Conservation (phyloP, 2,888 invertebrate species). For the Drosophila dives region DNA sequence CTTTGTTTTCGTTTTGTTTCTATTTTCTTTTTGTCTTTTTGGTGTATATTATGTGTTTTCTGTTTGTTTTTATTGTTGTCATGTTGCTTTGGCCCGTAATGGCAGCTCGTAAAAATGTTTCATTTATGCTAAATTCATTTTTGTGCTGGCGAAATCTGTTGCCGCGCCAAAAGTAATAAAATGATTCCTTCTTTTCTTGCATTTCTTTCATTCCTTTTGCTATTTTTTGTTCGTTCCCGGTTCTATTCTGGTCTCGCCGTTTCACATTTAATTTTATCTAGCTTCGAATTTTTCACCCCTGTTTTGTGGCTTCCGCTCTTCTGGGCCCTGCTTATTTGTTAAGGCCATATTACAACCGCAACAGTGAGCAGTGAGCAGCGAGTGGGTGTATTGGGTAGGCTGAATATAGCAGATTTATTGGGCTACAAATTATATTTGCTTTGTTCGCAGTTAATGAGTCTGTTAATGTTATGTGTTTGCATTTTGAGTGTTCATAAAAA, state of each 20-base stretch:
- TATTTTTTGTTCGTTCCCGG: slow-evolving; percentile 5
- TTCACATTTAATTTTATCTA: slow-evolving; percentile 39
- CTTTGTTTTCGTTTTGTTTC: slow-evolving; percentile 28
- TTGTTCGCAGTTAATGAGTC: slow-evolving; percentile 77
- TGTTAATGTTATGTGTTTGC: slow-evolving; percentile 76
- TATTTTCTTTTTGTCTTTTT: slow-evolving; percentile 30
- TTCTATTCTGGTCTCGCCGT: slow-evolving; percentile 27
- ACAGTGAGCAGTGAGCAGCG: neutral
- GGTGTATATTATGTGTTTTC: slow-evolving; percentile 46
- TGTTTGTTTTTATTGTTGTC: slow-evolving; percentile 63
- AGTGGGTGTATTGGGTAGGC: slow-evolving; percentile 5
- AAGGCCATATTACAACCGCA: slow-evolving; percentile 30
- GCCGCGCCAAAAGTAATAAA: slow-evolving; percentile 76
- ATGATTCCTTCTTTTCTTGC: slow-evolving; percentile 64
- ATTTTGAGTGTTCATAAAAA: slow-evolving; percentile 75
- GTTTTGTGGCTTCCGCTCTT: slow-evolving; percentile 67
- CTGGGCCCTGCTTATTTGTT: slow-evolving; percentile 45
- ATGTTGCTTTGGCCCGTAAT: slow-evolving; percentile 68
- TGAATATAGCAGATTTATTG: slow-evolving; percentile 69
- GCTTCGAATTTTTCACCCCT: slow-evolving; percentile 31
- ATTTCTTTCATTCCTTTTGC: slow-evolving; percentile 15
- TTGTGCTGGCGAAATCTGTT: slow-evolving; percentile 75
- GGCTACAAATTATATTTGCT: slow-evolving; percentile 78
- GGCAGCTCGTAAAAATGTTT: slow-evolving; percentile 80
- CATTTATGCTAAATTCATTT: slow-evolving; percentile 80